Evolutionary conservation across 2,113 vertebrate species (phyloP), one percentile per base, ranked within the genome.

Genomic region (Rhinoderma darwinii): DNA sequence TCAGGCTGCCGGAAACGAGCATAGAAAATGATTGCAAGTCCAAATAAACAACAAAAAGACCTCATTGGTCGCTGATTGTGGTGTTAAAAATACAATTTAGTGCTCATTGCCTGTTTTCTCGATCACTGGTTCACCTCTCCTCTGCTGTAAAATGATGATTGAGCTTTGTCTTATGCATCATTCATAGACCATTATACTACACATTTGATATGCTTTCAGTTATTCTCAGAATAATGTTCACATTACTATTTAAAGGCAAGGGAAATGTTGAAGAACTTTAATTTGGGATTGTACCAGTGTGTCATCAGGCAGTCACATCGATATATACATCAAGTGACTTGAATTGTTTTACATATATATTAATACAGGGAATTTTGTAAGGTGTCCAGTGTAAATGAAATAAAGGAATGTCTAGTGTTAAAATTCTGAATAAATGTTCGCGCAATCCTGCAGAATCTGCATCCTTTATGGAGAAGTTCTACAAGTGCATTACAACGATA

Each of bases 221-320:
- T 81, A 61, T 63, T n/a, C 79, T 39, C 79, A 10, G 59, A 81
- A 81, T 81, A 63, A 81, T 81, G 79, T 63, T 63, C 35, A 43
- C 54, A 61, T 81, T 61, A 81, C 54, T 61, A 27, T 41, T 81
- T 81, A 61, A 81, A n/a, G 54, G 25, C 3, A 4, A 61, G 11
- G 25, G 25, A 81, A n/a, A 81, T 39, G 37, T 15, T 59, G 35
- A 37, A 56, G 22, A 59, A 37, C 22, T 81, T 81, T 51, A 78
- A 78, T 78, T 32, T 54, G 30, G 18, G 35, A 61, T 59, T 15
- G 10, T 61, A 17, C 39, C n/a, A 4, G 37, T 43, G 22, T 80
- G n/a, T 63, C 79, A 18, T 63, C 27, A 63, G 11, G 6, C 20
- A 81, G 14, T 30, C 47, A 39, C 37, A 27, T 12, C 35, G 17